Evolutionary conservation across 2,797 vertebrate genomes (phyloP), one percentile per base, ranked within the genome.

Genomic region (Numenius phaeopus): DNA sequence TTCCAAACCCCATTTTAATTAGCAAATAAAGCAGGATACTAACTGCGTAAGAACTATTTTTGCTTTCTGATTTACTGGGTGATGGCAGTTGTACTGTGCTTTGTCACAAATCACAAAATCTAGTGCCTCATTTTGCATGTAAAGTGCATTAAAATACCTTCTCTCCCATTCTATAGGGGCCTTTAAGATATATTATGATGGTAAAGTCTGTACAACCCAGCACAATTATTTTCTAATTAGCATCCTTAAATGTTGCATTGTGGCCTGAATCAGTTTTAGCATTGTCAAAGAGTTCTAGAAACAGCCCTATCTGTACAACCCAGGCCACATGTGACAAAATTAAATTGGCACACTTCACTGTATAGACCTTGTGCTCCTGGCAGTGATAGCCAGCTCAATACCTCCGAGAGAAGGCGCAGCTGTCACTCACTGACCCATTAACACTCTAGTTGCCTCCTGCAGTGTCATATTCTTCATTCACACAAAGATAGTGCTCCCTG

Each of bases 351-450:
- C 88, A 96, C 94, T 98, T 97, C 94, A 84, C 82, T 54, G 64
- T 91, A 64, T 91, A 97, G 98, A 94, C 96, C 96, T 94, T 98
- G 96, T 90, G 96, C 97, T 97, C 94, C 97, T 98, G 97, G 98
- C 97, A 97, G 94, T 23, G 47, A 94, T 87, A 93, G 90, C 89
- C 89, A 79, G 84, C 83, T 90, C 69, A 94, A 92, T 97, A 95
- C 98, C 97, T 95, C 96, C 20, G 98, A 98, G 98, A 97, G 95
- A 96, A 98, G 97, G 89, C 98, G 98, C 98, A 98, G 98, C 98
- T 98, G 98, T 97, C 98, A 98, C 90, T 98, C 98, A 97, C 96
- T 98, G 98, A 98, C 98, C 98, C 97, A 97, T 98, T 98, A 98
- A 98, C 2, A 7, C 96, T 94, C 96, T 93, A 30, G 70, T 85